A percentile compares a stretch with the other conserved stretches of the same genome.
These are phyloP conservation scores for Metaphire vulgaris DNA, from an alignment of 1,140 invertebrate genomes.

Conservation along the genomic window DNA sequence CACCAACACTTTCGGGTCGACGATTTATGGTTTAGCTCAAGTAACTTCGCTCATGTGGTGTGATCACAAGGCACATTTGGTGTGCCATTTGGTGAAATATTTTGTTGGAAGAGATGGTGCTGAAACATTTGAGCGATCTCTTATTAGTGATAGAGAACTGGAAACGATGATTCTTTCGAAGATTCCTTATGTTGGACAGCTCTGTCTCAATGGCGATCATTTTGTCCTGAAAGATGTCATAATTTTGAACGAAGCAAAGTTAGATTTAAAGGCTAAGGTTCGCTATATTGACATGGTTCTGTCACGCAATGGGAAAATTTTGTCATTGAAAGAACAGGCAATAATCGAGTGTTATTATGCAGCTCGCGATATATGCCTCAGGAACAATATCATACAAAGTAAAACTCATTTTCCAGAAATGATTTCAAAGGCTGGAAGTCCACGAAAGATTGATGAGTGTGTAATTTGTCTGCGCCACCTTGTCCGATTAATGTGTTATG, in stretches of 20 bases:
- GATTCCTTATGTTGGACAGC: conserved; percentile 22
- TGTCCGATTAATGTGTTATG: conserved; percentile 20
- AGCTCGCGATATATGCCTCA: no score
- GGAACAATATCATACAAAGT: no score
- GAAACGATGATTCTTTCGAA: conserved; percentile 17
- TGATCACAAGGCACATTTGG: conserved; percentile 21
- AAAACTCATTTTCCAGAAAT: no score
- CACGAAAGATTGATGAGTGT: no score
- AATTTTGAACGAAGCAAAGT: conserved; percentile 5
- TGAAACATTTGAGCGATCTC: conserved; percentile 2
- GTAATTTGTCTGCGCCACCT: conserved; percentile 25
- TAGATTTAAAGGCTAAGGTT: conserved; percentile 24
- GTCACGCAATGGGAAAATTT: conserved; percentile 14
- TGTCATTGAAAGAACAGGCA: no score
- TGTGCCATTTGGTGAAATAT: conserved; percentile 20
- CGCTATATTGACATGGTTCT: conserved; percentile 24
- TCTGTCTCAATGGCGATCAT: conserved; percentile 16
- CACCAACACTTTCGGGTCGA: conserved; percentile 5
- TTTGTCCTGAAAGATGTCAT: conserved; percentile 22
- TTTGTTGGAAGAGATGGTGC: conserved; percentile 15
- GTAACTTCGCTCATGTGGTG: conserved; percentile 13
- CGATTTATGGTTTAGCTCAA: conserved; percentile 13
- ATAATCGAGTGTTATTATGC: no score
- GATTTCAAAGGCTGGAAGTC: no score
- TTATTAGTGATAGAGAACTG: conserved; percentile 24